Conservation (phyloP, 1,140 invertebrate species). For the Drosophila orosa region DNA sequence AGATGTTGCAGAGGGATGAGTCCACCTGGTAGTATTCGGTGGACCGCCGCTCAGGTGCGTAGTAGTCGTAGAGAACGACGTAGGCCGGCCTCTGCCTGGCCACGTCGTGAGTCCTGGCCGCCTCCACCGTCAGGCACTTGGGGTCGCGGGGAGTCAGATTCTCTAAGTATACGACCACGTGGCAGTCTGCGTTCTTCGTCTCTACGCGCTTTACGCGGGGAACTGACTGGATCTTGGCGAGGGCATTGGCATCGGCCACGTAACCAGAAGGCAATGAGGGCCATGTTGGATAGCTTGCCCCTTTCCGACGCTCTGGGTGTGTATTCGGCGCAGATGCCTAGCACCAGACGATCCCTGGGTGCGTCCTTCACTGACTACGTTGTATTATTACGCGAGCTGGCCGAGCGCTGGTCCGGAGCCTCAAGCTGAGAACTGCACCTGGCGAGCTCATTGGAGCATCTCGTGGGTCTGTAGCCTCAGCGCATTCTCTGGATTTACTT, state of each 20-base stretch:
- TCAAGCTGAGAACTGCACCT: conserved; percentile 87
- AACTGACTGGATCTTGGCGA: conserved; percentile 43
- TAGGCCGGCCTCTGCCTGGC: conserved; percentile 93
- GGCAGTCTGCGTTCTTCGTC: conserved; percentile 90
- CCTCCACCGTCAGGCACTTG: conserved; percentile 92
- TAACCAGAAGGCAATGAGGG: conserved; percentile 95
- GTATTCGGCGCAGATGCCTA: conserved; percentile 89
- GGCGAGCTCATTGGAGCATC: conserved; percentile 38
- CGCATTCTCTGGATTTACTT: conserved; percentile 80
- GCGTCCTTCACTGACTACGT: conserved; percentile 91
- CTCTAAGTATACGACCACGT: conserved; percentile 94
- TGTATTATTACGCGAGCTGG: conserved; percentile 92
- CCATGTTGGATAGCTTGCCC: conserved; percentile 90
- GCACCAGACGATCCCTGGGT: conserved; percentile 88
- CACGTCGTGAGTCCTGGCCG: conserved; percentile 92
- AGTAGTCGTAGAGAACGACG: conserved; percentile 96
- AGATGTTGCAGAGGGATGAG: conserved; percentile 90
- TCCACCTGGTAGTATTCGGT: conserved; percentile 90
- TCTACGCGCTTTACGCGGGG: conserved; percentile 87
- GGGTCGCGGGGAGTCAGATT: conserved; percentile 87
- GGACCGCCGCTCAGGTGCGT: conserved; percentile 90
- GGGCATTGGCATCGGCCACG: conserved; percentile 84
- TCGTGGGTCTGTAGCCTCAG: conserved; percentile 83
- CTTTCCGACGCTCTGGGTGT: conserved; percentile 23
- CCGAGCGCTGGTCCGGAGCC: conserved; percentile 91